Conservation (phyloP, 2,113 vertebrate species). For the Misgurnus anguillicaudatus region DNA sequence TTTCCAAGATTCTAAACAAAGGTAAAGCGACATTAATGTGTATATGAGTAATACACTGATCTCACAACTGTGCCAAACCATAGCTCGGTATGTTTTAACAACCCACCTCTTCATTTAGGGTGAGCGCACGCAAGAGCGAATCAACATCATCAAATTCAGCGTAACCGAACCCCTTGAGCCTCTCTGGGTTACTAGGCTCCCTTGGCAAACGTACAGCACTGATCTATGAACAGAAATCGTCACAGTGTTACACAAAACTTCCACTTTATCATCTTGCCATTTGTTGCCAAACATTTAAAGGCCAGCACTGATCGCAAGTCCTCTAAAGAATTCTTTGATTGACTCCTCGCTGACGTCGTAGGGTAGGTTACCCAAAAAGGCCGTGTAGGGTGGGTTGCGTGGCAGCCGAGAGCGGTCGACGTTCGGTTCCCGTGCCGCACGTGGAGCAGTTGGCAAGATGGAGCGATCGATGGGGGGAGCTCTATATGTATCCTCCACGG, state of each 20-base stretch:
- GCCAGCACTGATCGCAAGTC: slow-evolving; percentile 84
- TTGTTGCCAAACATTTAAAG: too few species aligned
- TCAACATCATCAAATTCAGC: slow-evolving; percentile 96
- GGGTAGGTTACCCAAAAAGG: slow-evolving; percentile 93
- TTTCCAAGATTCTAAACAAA: slow-evolving; percentile 87
- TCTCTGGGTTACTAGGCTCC: slow-evolving; percentile 91
- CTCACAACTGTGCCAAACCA: neutral
- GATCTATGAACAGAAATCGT: slow-evolving; percentile 73
- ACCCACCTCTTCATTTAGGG: slow-evolving; percentile 91
- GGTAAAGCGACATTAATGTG: neutral
- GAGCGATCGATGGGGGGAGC: slow-evolving; percentile 88
- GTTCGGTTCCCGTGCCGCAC: slow-evolving; percentile 90
- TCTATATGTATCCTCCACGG: slow-evolving; percentile 68
- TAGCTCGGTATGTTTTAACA: neutral
- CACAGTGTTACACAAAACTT: neutral
- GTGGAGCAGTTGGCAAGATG: slow-evolving; percentile 90
- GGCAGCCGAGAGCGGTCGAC: slow-evolving; percentile 87
- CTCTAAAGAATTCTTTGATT: slow-evolving; percentile 94
- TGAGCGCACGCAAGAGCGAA: slow-evolving; percentile 88
- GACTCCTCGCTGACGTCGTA: slow-evolving; percentile 94
- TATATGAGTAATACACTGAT: neutral
- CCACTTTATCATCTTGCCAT: too few species aligned
- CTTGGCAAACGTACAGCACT: slow-evolving; percentile 93
- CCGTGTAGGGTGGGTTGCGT: slow-evolving; percentile 90
- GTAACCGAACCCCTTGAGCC: slow-evolving; percentile 97